phyloP scores from a whole-genome alignment of 2,113 vertebrate genomes.

The Brachyhypopomus gauderio region DNA sequence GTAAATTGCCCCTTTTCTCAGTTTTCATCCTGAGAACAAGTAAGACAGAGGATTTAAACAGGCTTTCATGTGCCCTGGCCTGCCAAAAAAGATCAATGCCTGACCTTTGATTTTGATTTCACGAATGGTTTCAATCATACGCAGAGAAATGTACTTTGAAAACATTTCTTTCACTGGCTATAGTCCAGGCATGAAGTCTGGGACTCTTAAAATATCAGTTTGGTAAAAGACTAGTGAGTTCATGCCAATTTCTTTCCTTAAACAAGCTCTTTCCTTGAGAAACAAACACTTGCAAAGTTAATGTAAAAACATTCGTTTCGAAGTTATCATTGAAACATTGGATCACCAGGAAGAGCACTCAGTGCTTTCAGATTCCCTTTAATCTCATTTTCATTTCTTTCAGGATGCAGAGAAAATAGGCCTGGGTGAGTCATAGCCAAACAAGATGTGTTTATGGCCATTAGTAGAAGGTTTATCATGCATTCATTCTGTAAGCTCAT shows the following conservation, averaged over 20 bases:
- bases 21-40: constrained; percentile 44
- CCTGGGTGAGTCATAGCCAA: constrained; percentile 25
- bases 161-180: constrained; percentile 46
- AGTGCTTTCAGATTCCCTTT: constrained; percentile 19
- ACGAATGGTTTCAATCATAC: constrained; percentile 61
- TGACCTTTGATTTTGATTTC: constrained; percentile 65
- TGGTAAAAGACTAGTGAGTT: constrained; percentile 36
- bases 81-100: constrained; percentile 57
- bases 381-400: neutral
- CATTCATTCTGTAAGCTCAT: neutral
- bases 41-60: constrained; percentile 50
- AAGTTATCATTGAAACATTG: neutral
- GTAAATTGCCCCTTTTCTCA: constrained; percentile 55
- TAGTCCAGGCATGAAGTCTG: constrained; percentile 23
- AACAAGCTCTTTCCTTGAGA: constrained; percentile 48
- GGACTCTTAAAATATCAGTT: constrained; percentile 24
- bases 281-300: constrained; percentile 32
- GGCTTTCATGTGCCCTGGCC: constrained; percentile 50
- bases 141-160: constrained; percentile 50
- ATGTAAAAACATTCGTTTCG: neutral
- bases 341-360: constrained; percentile 5
- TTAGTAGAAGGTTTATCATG: constrained; percentile 3
- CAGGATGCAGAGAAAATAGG: neutral
- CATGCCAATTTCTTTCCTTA: constrained; percentile 40
- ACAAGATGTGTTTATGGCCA: constrained; percentile 9